These are phyloP conservation scores for Telenomus remus DNA, from an alignment of 1,140 invertebrate species.

Conservation along the genomic window DNA sequence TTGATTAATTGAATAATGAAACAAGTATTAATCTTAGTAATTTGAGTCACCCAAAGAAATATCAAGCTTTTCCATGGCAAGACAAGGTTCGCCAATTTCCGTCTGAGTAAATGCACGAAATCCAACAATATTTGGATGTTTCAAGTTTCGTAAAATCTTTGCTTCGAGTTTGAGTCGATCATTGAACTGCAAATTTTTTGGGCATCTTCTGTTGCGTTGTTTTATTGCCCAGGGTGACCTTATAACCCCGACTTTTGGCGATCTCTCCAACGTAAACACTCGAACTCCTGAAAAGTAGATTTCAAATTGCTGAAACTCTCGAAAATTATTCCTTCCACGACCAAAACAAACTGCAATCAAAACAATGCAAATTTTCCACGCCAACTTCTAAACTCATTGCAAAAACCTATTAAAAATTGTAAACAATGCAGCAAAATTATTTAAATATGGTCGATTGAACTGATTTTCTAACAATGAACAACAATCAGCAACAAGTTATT, in stretches of 20 bases:
- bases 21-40: too few species aligned
- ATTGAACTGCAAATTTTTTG: constrained; percentile 57
- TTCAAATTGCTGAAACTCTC: constrained; percentile 50
- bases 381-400: too few species aligned
- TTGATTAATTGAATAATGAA: too few species aligned
- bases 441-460: too few species aligned
- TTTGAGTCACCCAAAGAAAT: constrained; percentile 80
- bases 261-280: constrained; percentile 85
- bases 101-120: constrained; percentile 82
- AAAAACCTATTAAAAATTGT: too few species aligned
- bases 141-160: constrained; percentile 80
- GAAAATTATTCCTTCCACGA: too few species aligned
- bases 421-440: too few species aligned
- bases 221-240: constrained; percentile 90
- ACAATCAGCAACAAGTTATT: too few species aligned
- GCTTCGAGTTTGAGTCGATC: constrained; percentile 83
- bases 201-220: constrained; percentile 76
- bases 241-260: constrained; percentile 79
- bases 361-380: too few species aligned
- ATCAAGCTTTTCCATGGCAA: constrained; percentile 83
- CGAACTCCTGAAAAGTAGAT: constrained; percentile 78
- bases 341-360: too few species aligned
- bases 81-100: constrained; percentile 79
- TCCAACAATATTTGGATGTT: constrained; percentile 90
- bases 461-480: too few species aligned